Percentiles rank a stretch among this genome's conserved stretches.
Evolutionary conservation across 92 coral and sea anemone species (phyloP).

Genomic region (Zoanthus sansibaricus): DNA sequence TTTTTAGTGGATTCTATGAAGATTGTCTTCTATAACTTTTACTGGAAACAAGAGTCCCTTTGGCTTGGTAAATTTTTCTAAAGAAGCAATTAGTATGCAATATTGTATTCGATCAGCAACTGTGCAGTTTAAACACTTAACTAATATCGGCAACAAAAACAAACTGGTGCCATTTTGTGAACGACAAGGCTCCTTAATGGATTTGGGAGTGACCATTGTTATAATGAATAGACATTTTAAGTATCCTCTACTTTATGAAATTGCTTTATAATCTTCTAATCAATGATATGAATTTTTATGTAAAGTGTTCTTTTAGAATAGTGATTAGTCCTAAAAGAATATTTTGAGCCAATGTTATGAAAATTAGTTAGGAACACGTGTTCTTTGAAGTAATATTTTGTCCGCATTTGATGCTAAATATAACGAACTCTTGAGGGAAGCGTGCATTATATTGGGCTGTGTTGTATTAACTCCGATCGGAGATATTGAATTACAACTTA

Average conservation of each 20-base stretch:
- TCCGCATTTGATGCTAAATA: neutral
- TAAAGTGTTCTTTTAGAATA: neutral
- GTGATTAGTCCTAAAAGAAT: neutral
- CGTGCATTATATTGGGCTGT: neutral
- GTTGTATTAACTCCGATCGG: neutral
- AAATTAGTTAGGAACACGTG: neutral
- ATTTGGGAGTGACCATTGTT: conserved; percentile 9
- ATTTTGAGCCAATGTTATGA: neutral
- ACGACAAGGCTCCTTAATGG: neutral
- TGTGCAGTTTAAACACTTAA: neutral
- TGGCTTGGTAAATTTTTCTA: neutral
- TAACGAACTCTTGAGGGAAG: neutral
- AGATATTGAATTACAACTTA: neutral
- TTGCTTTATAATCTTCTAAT: conserved; percentile 25
- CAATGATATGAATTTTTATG: conserved; percentile 1
- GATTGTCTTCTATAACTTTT: neutral
- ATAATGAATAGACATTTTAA: neutral
- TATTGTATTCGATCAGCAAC: neutral
- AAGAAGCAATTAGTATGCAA: neutral
- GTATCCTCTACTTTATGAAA: conserved; percentile 31
- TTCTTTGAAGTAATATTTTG: neutral
- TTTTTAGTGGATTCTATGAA: neutral
- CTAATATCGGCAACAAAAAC: neutral
- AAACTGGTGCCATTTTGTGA: neutral
- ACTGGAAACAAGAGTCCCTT: neutral